Percentiles rank a stretch among this genome's conserved stretches.
phyloP scores from a whole-genome alignment of 2,113 vertebrate genomes.

The Lipophrys pholis region DNA sequence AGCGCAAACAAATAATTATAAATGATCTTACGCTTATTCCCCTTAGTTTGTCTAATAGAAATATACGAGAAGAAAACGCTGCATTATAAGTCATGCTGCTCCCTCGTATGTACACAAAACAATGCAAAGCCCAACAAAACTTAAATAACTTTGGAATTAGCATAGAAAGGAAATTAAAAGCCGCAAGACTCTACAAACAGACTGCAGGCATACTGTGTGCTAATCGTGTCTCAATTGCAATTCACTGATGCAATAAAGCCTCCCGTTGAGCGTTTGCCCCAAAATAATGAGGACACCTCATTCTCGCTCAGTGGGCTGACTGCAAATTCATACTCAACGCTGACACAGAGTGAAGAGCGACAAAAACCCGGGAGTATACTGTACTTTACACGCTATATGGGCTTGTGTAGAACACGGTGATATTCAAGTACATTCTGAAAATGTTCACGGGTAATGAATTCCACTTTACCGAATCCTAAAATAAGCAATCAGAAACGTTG shows the following conservation, averaged over 20 bases:
- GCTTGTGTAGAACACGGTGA: background rate
- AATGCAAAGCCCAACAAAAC: conserved; percentile 31
- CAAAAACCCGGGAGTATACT: background rate
- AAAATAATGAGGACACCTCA: conserved; percentile 64
- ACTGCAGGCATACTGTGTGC: conserved; percentile 70
- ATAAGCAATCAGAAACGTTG: too few relatives aligned
- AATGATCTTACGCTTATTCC: too few relatives aligned
- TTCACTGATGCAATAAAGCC: conserved; percentile 63
- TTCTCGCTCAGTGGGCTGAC: conserved; percentile 29
- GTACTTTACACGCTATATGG: background rate
- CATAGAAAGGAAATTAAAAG: conserved; percentile 66
- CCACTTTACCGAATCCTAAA: too few relatives aligned
- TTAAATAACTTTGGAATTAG: conserved; percentile 73
- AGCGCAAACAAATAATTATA: too few relatives aligned
- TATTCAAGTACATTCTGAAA: background rate
- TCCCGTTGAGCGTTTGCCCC: conserved; percentile 64
- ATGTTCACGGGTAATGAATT: too few relatives aligned
- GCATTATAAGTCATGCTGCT: conserved; percentile 9
- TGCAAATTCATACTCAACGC: conserved; percentile 38
- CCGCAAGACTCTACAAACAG: conserved; percentile 74
- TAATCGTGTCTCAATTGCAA: conserved; percentile 71
- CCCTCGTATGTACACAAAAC: background rate
- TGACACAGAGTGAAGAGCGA: conserved; percentile 6
- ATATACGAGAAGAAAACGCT: too few relatives aligned
- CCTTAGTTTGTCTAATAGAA: too few relatives aligned